Percentiles rank a stretch among this genome's conserved stretches.
phyloP scores from a whole-genome alignment of 2,113 vertebrate genomes.

The Nesogale talazaci region DNA sequence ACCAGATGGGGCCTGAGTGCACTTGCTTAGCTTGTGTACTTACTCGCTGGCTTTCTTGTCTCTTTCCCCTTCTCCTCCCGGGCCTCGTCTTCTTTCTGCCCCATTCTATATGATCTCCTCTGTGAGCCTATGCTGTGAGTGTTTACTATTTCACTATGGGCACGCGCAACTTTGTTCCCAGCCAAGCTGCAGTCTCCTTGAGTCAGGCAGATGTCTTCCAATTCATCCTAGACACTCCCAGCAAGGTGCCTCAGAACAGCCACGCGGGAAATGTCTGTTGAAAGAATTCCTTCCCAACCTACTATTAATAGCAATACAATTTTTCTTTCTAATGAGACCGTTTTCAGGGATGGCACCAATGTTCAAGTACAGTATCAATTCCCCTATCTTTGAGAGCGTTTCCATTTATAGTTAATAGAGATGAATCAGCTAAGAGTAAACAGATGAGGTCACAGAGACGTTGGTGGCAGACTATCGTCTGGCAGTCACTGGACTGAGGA shows the following conservation, averaged over 20 bases:
- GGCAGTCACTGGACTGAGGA: not conserved
- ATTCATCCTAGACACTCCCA: not conserved
- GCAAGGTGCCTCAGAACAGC: not conserved
- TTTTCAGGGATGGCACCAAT: not conserved
- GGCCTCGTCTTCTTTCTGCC: not conserved
- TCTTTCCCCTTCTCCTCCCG: not conserved
- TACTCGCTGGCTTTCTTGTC: not conserved
- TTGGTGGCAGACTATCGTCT: not conserved
- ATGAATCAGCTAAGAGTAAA: not conserved
- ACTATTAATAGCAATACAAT: not conserved
- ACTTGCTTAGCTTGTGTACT: not conserved
- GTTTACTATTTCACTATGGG: not conserved
- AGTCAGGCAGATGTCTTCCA: not conserved
- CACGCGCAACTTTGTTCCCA: not conserved
- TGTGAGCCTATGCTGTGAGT: not conserved
- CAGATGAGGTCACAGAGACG: not conserved
- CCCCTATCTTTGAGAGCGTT: not conserved
- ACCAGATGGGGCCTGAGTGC: not conserved
- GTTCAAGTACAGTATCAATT: not conserved
- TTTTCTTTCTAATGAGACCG: not conserved
- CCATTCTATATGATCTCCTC: not conserved
- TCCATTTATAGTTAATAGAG: not conserved
- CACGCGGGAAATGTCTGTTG: slow-evolving; percentile 1
- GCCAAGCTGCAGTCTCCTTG: not conserved
- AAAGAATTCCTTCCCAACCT: slow-evolving; percentile 5